These are phyloP conservation scores for Ennomos erosarius DNA, from an alignment of 2,888 invertebrate genomes.

Conservation along the genomic window DNA sequence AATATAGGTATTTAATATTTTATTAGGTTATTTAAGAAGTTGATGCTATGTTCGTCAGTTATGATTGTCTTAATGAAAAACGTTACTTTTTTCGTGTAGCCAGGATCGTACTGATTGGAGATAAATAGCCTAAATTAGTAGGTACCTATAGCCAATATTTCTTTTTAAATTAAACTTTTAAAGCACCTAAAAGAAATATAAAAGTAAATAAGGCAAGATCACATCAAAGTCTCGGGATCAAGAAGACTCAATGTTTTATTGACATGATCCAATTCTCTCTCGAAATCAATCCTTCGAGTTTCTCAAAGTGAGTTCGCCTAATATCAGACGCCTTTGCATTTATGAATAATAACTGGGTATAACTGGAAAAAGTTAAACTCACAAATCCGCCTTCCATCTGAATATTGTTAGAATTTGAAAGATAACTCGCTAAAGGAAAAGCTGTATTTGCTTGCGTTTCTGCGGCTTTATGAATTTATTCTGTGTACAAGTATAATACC, in stretches of 20 bases:
- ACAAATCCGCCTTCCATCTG: conserved; percentile 70
- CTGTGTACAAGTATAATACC: conserved; percentile 17
- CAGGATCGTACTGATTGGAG: too few species aligned
- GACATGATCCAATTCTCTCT: conserved; percentile 61
- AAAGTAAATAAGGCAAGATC: conserved; percentile 39
- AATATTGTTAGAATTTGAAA: conserved; percentile 75
- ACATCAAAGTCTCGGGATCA: conserved; percentile 42
- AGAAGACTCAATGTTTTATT: conserved; percentile 56
- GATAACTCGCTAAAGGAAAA: conserved; percentile 67
- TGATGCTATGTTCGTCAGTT: too few species aligned
- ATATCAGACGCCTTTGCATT: conserved; percentile 79
- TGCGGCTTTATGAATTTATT: conserved; percentile 54
- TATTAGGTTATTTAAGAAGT: too few species aligned
- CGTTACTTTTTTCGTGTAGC: too few species aligned
- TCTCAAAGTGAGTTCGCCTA: conserved; percentile 67
- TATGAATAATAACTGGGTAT: conserved; percentile 76
- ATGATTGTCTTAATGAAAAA: too few species aligned
- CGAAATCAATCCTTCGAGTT: conserved; percentile 70
- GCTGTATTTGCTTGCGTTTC: conserved; percentile 49
- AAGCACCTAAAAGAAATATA: background rate
- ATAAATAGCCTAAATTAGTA: too few species aligned
- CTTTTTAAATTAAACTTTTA: background rate
- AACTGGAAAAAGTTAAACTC: conserved; percentile 72
- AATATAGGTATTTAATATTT: too few species aligned
- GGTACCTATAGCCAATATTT: background rate